phyloP scores from a whole-genome alignment of 2,113 vertebrate genomes.

The Odocoileus hemionus region DNA sequence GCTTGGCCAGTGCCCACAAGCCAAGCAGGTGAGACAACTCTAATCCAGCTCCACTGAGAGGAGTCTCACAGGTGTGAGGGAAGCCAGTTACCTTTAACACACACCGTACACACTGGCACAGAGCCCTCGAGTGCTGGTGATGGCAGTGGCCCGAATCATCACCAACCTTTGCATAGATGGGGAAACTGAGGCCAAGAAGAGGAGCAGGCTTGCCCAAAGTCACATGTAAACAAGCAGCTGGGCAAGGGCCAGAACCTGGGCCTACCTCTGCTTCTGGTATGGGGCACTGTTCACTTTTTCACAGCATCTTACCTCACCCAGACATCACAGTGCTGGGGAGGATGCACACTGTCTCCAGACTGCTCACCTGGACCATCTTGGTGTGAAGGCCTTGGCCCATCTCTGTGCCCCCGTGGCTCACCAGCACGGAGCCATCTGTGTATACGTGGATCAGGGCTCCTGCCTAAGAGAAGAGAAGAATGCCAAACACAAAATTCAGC shows the following conservation, averaged over 20 bases:
- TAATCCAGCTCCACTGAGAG: not conserved
- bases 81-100: not conserved
- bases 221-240: not conserved
- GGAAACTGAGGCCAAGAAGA: not conserved
- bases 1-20: not conserved
- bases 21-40: not conserved
- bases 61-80: not conserved
- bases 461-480: conserved; percentile 78
- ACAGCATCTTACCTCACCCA: not conserved
- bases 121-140: not conserved
- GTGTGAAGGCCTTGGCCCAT: conserved; percentile 99
- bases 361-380: conserved; percentile 96
- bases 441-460: conserved; percentile 95
- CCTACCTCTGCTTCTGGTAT: not conserved
- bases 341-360: not conserved
- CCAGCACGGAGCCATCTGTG: conserved; percentile 93
- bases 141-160: not conserved
- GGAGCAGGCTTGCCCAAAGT: not conserved
- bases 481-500: not conserved
- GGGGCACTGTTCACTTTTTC: accelerated
- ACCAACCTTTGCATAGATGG: not conserved
- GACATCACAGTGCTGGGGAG: accelerated
- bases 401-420: conserved; percentile 95
- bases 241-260: no score
- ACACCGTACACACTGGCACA: no score